These are phyloP conservation scores for Tichodroma muraria DNA, from an alignment of 2,113 vertebrate genomes.

Conservation along the genomic window DNA sequence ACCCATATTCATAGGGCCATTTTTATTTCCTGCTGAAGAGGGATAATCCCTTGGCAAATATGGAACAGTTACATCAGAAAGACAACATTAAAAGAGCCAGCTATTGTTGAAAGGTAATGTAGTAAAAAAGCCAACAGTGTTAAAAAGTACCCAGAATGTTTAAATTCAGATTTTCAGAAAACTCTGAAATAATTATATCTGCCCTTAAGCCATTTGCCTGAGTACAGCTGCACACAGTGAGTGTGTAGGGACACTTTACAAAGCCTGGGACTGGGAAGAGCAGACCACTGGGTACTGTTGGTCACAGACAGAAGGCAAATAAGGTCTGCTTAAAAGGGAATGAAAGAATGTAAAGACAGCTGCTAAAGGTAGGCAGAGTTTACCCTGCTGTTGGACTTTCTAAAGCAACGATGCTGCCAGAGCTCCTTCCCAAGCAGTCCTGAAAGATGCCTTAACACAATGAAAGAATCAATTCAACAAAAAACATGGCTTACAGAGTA, in stretches of 20 bases:
- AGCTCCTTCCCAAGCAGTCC: not conserved
- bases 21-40: not conserved
- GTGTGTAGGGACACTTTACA: not conserved
- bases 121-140: not conserved
- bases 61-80: not conserved
- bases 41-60: not conserved
- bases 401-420: not conserved
- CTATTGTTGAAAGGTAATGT: not conserved
- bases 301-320: not conserved
- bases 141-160: not conserved
- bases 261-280: not conserved
- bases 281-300: not conserved
- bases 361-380: not conserved
- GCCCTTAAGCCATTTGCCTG: not conserved
- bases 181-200: not conserved
- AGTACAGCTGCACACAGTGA: not conserved
- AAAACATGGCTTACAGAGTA: not conserved
- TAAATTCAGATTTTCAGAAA: not conserved
- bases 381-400: not conserved
- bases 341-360: not conserved
- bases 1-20: not conserved
- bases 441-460: not conserved
- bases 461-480: not conserved
- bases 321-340: not conserved
- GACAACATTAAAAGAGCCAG: not conserved